phyloP scores from a whole-genome alignment of 2,888 invertebrate species.

The Lasioglossum leucozonium region DNA sequence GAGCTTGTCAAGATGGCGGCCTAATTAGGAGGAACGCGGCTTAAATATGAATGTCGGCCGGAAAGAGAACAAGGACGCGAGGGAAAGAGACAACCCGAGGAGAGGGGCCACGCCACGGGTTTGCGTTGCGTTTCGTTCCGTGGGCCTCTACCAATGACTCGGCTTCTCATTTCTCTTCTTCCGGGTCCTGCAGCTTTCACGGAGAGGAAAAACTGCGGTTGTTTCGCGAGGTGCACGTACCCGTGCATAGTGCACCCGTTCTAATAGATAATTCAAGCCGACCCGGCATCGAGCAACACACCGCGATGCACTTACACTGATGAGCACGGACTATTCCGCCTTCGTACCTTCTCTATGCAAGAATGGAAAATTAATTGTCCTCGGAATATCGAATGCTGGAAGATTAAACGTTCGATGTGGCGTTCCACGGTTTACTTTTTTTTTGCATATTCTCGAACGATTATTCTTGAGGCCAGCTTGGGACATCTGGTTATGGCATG shows the following conservation, averaged over 20 bases:
- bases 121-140: constrained; percentile 30
- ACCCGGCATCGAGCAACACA: background rate
- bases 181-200: constrained; percentile 21
- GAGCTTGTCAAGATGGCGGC: constrained; percentile 74
- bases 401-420: background rate
- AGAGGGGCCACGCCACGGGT: constrained; percentile 13
- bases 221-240: background rate
- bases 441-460: too few species aligned
- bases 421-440: background rate
- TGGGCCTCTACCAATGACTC: constrained; percentile 37
- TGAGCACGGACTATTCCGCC: background rate
- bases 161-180: constrained; percentile 27
- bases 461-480: too few species aligned
- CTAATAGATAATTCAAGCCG: constrained; percentile 35
- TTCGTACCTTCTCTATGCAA: background rate
- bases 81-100: constrained; percentile 19
- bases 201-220: constrained; percentile 20
- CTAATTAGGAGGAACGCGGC: constrained; percentile 78
- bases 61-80: constrained; percentile 18
- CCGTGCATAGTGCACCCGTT: constrained; percentile 34
- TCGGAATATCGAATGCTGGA: background rate
- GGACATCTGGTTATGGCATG: too few species aligned
- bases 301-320: constrained; percentile 2
- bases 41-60: constrained; percentile 77
- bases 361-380: background rate